These are phyloP conservation scores for Cyprinodon tularosa DNA, from an alignment of 2,113 vertebrate genomes.

Conservation along the genomic window DNA sequence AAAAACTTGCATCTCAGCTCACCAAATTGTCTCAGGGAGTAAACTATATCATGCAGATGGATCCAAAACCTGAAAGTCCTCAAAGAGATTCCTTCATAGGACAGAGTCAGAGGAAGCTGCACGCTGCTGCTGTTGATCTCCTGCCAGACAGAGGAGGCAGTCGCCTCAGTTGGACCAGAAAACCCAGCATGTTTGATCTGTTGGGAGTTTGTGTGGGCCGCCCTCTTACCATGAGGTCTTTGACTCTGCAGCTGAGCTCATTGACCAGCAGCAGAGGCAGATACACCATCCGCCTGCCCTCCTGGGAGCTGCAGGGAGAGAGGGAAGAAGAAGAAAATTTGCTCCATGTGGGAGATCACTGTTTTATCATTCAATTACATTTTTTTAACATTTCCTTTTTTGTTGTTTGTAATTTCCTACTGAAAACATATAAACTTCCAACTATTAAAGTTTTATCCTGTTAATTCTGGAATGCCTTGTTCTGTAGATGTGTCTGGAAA, in stretches of 20 bases:
- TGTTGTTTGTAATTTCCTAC: too few relatives aligned
- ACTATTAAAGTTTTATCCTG: neutral
- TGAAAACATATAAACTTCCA: too few relatives aligned
- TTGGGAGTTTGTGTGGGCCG: neutral
- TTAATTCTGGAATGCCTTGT: neutral
- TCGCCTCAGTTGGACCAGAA: neutral
- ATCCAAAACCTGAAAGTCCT: slow-evolving; percentile 93
- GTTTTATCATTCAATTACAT: too few relatives aligned
- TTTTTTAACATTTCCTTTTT: too few relatives aligned
- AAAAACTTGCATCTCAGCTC: slow-evolving; percentile 43
- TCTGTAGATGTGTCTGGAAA: neutral
- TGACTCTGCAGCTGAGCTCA: slow-evolving; percentile 92
- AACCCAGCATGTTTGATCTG: neutral
- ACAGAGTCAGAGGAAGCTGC: slow-evolving; percentile 90
- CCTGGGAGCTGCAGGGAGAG: slow-evolving; percentile 82
- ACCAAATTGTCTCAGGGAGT: slow-evolving; percentile 95
- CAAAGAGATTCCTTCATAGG: slow-evolving; percentile 91
- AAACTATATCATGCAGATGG: slow-evolving; percentile 95
- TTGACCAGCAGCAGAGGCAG: slow-evolving; percentile 96
- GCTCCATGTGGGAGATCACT: neutral
- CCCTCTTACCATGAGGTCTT: slow-evolving; percentile 89
- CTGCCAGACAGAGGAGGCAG: slow-evolving; percentile 61
- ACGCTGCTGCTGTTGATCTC: slow-evolving; percentile 87
- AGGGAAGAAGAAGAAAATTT: neutral
- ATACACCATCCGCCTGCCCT: slow-evolving; percentile 90